phyloP scores from a whole-genome alignment of 2,888 invertebrate species.

The Ariolimax columbianus region DNA sequence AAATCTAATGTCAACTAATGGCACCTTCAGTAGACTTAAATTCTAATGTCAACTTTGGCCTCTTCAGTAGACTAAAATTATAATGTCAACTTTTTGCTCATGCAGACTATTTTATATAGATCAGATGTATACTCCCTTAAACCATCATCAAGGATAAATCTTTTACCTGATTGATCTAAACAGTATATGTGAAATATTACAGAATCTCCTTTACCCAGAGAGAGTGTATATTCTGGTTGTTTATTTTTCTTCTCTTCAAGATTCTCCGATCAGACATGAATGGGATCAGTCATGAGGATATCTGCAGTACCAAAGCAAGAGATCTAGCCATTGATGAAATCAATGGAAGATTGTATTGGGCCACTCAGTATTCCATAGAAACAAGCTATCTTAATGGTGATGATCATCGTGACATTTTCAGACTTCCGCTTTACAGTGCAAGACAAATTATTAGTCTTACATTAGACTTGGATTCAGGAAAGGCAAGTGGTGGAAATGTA shows the following conservation, averaged over 20 bases:
- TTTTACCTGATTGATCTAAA: too few species aligned
- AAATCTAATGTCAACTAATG: too few species aligned
- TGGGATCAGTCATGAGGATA: constrained; percentile 60
- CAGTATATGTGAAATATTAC: too few species aligned
- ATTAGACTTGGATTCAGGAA: constrained; percentile 84
- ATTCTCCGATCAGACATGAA: constrained; percentile 66
- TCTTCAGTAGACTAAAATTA: too few species aligned
- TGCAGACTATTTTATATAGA: too few species aligned
- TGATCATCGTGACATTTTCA: constrained; percentile 82
- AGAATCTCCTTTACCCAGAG: neutral
- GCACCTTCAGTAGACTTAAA: too few species aligned
- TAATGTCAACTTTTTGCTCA: too few species aligned
- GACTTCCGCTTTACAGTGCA: constrained; percentile 74
- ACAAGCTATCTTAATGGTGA: constrained; percentile 90
- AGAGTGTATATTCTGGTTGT: neutral
- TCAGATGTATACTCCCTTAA: too few species aligned
- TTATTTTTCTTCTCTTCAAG: constrained; percentile 56
- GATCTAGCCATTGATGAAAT: constrained; percentile 90
- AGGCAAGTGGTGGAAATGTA: constrained; percentile 44
- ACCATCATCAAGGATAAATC: too few species aligned
- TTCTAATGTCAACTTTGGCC: too few species aligned
- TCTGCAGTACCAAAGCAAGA: constrained; percentile 68
- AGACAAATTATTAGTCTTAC: constrained; percentile 89
- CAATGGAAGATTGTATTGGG: constrained; percentile 92
- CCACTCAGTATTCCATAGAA: constrained; percentile 90